Evolutionary conservation across 2,888 invertebrate genomes (phyloP), one percentile per base, ranked within the genome.

Genomic region (Torymus aiolomorphi): DNA sequence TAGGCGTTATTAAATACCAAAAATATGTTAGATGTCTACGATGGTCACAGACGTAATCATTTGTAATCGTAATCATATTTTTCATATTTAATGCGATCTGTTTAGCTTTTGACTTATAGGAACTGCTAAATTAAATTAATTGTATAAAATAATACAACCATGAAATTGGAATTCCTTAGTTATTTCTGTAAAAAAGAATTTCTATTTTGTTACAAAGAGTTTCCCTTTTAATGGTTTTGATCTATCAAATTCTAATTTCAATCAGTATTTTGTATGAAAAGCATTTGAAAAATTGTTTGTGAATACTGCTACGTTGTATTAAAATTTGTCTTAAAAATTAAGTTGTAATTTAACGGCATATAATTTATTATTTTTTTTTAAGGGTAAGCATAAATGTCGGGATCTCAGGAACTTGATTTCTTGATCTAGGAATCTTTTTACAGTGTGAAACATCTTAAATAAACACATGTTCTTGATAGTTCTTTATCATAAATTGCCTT

Each of bases 391-490:
- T 24, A 54, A 62, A 70, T 11, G 18, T 63, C 31, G 51, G 57
- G 70, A 77, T 77, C 71, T 71, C 63, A 77, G 49, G 61, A 65
- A 63, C 59, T 59, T 75, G 70, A 59, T 65, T 66, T 76, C 63
- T 77, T 51, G 24, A 65, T 51, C 59, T 59, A 66, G 14, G 52
- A 59, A 77, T 72, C 71, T 70, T 56, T 57, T 54, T 56, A 69
- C 4, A 56, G 13, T 74, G 62, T 67, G 69, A 78, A 69, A 78
- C 14, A 74, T 63, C 13, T 52, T 62, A 54, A 31, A 63, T 31
- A 65, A 65, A 62, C 62, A 49, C 20, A 66, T 66, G 61, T 61
- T 78, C 66, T 65, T 65, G 16, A 78, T 72, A 78, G 31, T 66
- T 72, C 16, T 63, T 78, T 72, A 61, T 59, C 13, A 62, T 74